A percentile compares a stretch with the other conserved stretches of the same genome.
Conservation (phyloP, 1,140 invertebrate species). For the Pseudachorutes palmiensis region DNA sequence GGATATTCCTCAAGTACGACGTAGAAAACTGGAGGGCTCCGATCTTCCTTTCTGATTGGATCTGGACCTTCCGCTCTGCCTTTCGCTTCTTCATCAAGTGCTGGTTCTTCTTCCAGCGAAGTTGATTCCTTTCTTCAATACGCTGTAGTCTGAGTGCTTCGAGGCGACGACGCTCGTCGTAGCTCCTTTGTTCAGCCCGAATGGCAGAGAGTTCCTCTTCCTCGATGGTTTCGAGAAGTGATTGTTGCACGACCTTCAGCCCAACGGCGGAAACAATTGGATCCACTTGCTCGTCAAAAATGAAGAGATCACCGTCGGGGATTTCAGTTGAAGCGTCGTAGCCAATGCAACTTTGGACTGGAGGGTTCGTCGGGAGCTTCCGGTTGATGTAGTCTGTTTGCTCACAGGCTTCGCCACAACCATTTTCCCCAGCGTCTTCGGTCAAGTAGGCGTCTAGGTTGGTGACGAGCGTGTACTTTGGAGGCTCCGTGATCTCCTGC, state of each 20-base stretch:
- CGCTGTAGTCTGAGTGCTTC: constrained; percentile 3
- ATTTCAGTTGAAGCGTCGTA: constrained; percentile 21
- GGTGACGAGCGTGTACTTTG: no score
- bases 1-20: not conserved
- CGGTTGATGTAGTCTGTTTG: constrained; percentile 1
- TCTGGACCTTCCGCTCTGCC: not conserved
- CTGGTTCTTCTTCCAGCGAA: not conserved
- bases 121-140: not conserved
- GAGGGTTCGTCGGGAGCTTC: not conserved
- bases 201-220: constrained; percentile 23
- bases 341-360: constrained; percentile 9
- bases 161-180: constrained; percentile 15
- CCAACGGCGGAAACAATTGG: constrained; percentile 21
- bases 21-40: not conserved
- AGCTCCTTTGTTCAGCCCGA: constrained; percentile 17
- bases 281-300: constrained; percentile 19
- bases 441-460: no score
- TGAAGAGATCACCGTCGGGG: constrained; percentile 15
- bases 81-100: not conserved
- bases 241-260: constrained; percentile 23
- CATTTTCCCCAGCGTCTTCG: not conserved
- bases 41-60: not conserved
- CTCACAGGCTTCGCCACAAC: not conserved
- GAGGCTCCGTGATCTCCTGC: no score
- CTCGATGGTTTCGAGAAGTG: constrained; percentile 22